These are phyloP conservation scores for Physocephala rufipes DNA, from an alignment of 2,888 invertebrate species.

Conservation along the genomic window DNA sequence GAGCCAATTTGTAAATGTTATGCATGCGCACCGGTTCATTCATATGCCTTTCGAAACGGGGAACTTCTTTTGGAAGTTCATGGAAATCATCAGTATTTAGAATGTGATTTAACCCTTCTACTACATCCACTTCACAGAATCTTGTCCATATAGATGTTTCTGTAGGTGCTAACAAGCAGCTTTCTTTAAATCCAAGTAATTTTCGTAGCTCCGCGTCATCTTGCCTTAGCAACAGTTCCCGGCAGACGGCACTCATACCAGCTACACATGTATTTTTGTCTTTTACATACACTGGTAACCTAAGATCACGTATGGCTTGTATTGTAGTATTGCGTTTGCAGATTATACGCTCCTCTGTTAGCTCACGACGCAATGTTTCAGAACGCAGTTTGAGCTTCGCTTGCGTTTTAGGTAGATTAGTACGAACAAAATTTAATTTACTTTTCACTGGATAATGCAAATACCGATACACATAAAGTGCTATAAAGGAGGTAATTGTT, in stretches of 20 bases:
- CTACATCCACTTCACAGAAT: conserved; percentile 88
- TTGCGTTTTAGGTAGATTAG: conserved; percentile 37
- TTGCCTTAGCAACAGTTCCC: conserved; percentile 69
- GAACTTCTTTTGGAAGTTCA: conserved; percentile 74
- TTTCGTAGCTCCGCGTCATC: conserved; percentile 52
- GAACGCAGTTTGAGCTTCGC: conserved; percentile 53
- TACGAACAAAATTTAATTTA: conserved; percentile 66
- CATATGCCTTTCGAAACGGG: conserved; percentile 85
- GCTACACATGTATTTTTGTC: conserved; percentile 73
- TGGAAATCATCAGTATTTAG: conserved; percentile 47
- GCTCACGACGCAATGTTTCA: conserved; percentile 53
- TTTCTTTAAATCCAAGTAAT: conserved; percentile 80
- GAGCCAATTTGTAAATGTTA: conserved; percentile 81
- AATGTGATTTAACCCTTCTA: conserved; percentile 66
- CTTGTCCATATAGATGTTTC: conserved; percentile 90
- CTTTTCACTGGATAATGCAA: conserved; percentile 66
- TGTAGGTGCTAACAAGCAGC: conserved; percentile 83
- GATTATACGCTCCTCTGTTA: conserved; percentile 59
- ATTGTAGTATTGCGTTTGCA: conserved; percentile 54
- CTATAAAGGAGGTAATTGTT: conserved; percentile 73
- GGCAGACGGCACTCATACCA: conserved; percentile 79
- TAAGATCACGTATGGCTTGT: conserved; percentile 59
- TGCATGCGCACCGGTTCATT: conserved; percentile 84
- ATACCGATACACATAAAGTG: conserved; percentile 72
- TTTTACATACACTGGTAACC: conserved; percentile 73